Percentiles rank a stretch among this genome's conserved stretches.
These are phyloP conservation scores for Haliclystus octoradiatus DNA, from an alignment of 30 jellyfish, hydroid and myxozoan genomes.

Conservation along the genomic window DNA sequence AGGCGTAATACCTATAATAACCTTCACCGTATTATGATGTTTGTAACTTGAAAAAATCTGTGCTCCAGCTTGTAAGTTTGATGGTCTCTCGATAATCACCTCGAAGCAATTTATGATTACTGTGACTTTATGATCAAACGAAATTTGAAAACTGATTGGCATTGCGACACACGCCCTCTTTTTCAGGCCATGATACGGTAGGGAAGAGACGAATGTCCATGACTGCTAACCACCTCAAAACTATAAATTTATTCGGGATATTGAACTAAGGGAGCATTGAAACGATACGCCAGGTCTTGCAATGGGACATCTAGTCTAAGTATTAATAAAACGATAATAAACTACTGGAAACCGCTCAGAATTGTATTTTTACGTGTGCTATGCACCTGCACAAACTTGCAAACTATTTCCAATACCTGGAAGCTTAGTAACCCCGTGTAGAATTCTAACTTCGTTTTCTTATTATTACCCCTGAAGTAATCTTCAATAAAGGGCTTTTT, in stretches of 20 bases:
- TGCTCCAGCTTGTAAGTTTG: constrained; percentile 39
- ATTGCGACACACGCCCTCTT: constrained; percentile 19
- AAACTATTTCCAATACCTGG: constrained; percentile 20
- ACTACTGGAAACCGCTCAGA: constrained; percentile 13
- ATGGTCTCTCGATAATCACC: constrained; percentile 25
- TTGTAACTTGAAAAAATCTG: constrained; percentile 38
- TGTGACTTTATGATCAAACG: too few species aligned
- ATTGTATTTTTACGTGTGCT: constrained; percentile 10
- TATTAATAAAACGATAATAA: constrained; percentile 23
- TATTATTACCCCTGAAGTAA: constrained; percentile 17
- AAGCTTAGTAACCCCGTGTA: constrained; percentile 36
- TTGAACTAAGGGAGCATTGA: constrained; percentile 5
- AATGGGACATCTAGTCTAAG: constrained; percentile 18
- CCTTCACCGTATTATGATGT: constrained; percentile 36
- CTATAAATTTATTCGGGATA: constrained; percentile 23
- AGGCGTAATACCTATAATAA: constrained; percentile 37
- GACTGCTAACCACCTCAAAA: constrained; percentile 30
- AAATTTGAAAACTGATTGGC: constrained; percentile 15
- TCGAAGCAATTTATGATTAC: constrained; percentile 38
- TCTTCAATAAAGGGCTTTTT: constrained; percentile 21
- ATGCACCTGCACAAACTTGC: constrained; percentile 20
- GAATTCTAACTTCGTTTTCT: constrained; percentile 11
- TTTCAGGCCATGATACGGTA: constrained; percentile 33
- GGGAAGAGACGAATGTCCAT: constrained; percentile 30
- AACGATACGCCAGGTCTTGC: constrained; percentile 32